Conservation (phyloP, 2,888 invertebrate species). For the Agonopterix subpropinquella region DNA sequence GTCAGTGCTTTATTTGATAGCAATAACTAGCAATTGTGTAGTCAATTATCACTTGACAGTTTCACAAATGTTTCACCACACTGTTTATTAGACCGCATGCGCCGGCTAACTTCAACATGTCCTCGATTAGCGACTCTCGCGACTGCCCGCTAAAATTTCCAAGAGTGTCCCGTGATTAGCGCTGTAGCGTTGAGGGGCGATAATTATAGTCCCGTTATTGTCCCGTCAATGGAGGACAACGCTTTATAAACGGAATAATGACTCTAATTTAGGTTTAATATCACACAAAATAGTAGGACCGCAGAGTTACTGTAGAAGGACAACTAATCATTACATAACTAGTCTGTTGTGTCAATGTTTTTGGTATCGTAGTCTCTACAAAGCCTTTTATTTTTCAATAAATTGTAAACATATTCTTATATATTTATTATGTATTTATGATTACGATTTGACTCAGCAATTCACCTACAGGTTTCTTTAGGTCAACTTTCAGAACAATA, state of each 20-base stretch:
- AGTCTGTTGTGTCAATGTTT: too few relatives aligned
- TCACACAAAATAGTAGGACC: too few relatives aligned
- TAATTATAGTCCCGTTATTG: slow-evolving; percentile 5
- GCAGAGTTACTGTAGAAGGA: too few relatives aligned
- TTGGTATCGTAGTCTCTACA: too few relatives aligned
- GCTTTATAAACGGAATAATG: too few relatives aligned
- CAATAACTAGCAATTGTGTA: neutral
- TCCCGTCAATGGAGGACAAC: too few relatives aligned
- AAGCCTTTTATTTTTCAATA: too few relatives aligned
- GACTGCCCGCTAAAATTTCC: slow-evolving; percentile 25
- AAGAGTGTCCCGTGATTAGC: slow-evolving; percentile 38
- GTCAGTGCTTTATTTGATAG: too few relatives aligned
- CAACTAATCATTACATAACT: too few relatives aligned
- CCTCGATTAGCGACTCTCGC: slow-evolving; percentile 28
- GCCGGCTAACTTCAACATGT: slow-evolving; percentile 24
- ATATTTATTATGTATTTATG: too few relatives aligned
- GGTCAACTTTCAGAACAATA: slow-evolving; percentile 38
- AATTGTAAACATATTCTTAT: too few relatives aligned
- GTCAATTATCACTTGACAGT: slow-evolving; percentile 10
- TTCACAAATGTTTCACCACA: slow-evolving; percentile 19
- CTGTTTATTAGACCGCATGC: slow-evolving; percentile 42
- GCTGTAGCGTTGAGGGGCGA: slow-evolving; percentile 16
- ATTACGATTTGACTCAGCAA: neutral
- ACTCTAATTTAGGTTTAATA: too few relatives aligned
- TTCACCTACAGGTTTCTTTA: slow-evolving; percentile 3